These are phyloP conservation scores for Drosophila ezoana DNA, from an alignment of 2,888 invertebrate species.

Conservation along the genomic window DNA sequence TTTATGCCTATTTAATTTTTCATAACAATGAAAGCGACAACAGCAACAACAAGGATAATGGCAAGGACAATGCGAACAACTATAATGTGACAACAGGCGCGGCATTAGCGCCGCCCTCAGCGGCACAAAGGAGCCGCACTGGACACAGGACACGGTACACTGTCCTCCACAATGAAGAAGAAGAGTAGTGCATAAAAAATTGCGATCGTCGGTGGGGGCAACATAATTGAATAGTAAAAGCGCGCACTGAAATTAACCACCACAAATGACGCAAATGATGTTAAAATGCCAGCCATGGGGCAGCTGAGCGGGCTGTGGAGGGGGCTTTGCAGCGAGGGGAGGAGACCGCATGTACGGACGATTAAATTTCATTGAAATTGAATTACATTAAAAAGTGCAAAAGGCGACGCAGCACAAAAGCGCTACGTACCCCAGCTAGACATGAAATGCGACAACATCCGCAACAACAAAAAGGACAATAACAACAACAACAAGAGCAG, in stretches of 20 bases:
- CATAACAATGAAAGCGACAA: conserved; percentile 71
- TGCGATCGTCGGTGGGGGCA: conserved; percentile 52
- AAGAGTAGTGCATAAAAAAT: conserved; percentile 69
- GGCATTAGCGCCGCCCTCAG: conserved; percentile 48
- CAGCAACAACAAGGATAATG: conserved; percentile 31
- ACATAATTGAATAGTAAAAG: conserved; percentile 81
- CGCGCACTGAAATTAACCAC: conserved; percentile 80
- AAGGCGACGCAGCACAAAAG: conserved; percentile 69
- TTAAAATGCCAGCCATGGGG: conserved; percentile 48
- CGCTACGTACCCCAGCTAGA: conserved; percentile 15
- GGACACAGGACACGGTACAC: conserved; percentile 18
- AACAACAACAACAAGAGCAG: conserved; percentile 29
- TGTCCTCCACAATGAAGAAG: conserved; percentile 44
- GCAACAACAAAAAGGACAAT: conserved; percentile 15
- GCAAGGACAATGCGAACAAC: conserved; percentile 44
- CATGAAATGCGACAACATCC: conserved; percentile 21
- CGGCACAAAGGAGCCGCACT: conserved; percentile 41
- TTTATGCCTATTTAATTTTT: conserved; percentile 81
- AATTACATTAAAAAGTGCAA: conserved; percentile 79
- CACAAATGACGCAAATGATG: conserved; percentile 81
- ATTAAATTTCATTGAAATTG: conserved; percentile 81
- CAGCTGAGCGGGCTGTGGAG: neutral
- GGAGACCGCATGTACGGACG: conserved; percentile 64
- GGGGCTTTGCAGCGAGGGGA: neutral
- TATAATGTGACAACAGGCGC: conserved; percentile 59